Evolutionary conservation across 2,888 invertebrate species (phyloP), one percentile per base, ranked within the genome.

Genomic region (Electrophaes corylata): DNA sequence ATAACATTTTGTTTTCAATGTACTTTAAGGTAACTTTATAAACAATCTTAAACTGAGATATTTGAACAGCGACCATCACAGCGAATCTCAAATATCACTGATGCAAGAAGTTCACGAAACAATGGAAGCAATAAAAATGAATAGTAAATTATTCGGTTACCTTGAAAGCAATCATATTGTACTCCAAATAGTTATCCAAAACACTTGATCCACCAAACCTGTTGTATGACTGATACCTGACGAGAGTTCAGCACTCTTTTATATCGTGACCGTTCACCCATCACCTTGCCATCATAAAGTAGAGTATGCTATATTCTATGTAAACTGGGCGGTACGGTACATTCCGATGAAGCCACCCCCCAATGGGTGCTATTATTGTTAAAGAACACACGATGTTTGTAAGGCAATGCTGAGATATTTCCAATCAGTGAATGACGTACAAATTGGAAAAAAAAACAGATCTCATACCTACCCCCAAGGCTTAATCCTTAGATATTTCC

Each of bases 281-380:
- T 71, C 69, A 70, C 71, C 71, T 71, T 71, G 71, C 64, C 62
- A 43, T 18, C 56, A 56, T 45, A 53, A 47, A 40, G 33, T 2
- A 20, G 5, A 33, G 23, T 18, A 26, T 44, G 33, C 5, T 33
- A n/a, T 51, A 51, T 51, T 52, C 55, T 60, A 39, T 60, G 51
- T n/a, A 29, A 39, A 12, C 46, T 64, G 64, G 67, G 69, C 72
- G 69, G 70, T 64, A 53, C 61, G 48, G 45, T 57, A 55, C 55
- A 52, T 64, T 64, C 81, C 79, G 61, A 57, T 65, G 76, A 68
- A 73, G 73, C 76, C 75, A 75, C 78, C 81, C 75, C 79, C 80
- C 73, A 77, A n/a, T 71, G 69, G 77, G 58, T 58, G 58, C 64
- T 63, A 71, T 73, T 72, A 75, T 78, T 77, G 70, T 70, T 72